A percentile compares a stretch with the other conserved stretches of the same genome.
Evolutionary conservation across 1,140 invertebrate species (phyloP).

Genomic region (Drosophila simulans): DNA sequence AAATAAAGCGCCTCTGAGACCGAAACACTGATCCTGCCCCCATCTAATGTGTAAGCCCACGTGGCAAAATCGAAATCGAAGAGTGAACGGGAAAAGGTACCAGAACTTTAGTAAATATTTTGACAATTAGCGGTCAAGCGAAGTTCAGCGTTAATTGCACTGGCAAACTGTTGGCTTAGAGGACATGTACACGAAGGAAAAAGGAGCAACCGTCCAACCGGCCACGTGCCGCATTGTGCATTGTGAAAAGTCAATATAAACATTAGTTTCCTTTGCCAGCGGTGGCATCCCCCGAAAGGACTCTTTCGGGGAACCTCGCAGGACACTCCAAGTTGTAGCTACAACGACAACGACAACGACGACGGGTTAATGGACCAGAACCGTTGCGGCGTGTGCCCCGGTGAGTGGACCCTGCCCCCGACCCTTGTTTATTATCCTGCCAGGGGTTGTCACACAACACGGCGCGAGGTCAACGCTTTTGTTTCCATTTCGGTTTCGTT

Average conservation of each 20-base stretch:
- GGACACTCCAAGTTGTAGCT: conserved; percentile 7
- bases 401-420: conserved; percentile 56
- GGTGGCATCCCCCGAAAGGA: conserved; percentile 21
- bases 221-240: conserved; percentile 67
- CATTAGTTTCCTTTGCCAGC: conserved; percentile 53
- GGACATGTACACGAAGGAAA: conserved; percentile 19
- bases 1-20: conserved; percentile 31
- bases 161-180: conserved; percentile 56
- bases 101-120: conserved; percentile 78
- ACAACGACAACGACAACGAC: conserved; percentile 12
- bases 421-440: not conserved
- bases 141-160: conserved; percentile 75
- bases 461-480: conserved; percentile 65
- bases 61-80: conserved; percentile 24
- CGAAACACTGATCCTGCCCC: not conserved
- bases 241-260: conserved; percentile 76
- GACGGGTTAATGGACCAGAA: conserved; percentile 84
- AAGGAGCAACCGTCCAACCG: conserved; percentile 25
- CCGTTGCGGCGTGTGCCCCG: conserved; percentile 76
- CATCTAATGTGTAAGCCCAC: not conserved
- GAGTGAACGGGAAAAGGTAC: conserved; percentile 30
- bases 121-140: conserved; percentile 83
- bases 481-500: conserved; percentile 72
- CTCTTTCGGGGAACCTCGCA: conserved; percentile 35
- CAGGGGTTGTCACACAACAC: conserved; percentile 43